phyloP scores from a whole-genome alignment of 2,113 vertebrate genomes.

The Pelodiscus sinensis region DNA sequence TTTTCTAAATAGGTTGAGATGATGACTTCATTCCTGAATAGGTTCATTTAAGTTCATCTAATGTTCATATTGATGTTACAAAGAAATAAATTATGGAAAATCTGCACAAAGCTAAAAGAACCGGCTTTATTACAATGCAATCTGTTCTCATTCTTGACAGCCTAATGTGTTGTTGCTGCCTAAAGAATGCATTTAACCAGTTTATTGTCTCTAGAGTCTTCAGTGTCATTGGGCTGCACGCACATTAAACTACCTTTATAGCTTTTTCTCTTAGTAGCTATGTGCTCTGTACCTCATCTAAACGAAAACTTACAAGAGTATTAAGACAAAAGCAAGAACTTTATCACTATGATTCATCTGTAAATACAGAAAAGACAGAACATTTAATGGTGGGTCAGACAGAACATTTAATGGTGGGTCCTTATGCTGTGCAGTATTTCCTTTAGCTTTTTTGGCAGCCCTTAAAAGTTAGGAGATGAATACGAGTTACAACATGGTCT shows the following conservation, averaged over 20 bases:
- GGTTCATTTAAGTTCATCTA: neutral
- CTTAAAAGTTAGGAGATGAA: neutral
- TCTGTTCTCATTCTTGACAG: neutral
- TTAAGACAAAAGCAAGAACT: neutral
- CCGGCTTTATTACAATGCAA: neutral
- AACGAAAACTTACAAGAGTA: rapidly evolving
- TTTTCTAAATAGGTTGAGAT: rapidly evolving
- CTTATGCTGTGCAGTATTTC: neutral
- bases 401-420: neutral
- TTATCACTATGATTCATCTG: neutral
- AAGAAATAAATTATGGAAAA: neutral
- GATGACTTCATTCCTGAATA: neutral
- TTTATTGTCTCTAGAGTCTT: neutral
- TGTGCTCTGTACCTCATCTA: neutral
- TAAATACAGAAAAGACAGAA: neutral
- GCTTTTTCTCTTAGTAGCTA: neutral
- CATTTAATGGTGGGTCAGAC: neutral
- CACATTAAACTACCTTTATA: neutral
- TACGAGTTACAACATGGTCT: neutral
- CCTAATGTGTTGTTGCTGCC: neutral
- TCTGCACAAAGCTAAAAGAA: neutral
- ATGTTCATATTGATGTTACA: neutral
- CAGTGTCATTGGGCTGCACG: neutral
- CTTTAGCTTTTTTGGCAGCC: neutral
- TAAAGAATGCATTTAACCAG: neutral